These are phyloP conservation scores for Scolanthus callimorphus DNA, from an alignment of 92 coral and sea anemone genomes.

Conservation along the genomic window DNA sequence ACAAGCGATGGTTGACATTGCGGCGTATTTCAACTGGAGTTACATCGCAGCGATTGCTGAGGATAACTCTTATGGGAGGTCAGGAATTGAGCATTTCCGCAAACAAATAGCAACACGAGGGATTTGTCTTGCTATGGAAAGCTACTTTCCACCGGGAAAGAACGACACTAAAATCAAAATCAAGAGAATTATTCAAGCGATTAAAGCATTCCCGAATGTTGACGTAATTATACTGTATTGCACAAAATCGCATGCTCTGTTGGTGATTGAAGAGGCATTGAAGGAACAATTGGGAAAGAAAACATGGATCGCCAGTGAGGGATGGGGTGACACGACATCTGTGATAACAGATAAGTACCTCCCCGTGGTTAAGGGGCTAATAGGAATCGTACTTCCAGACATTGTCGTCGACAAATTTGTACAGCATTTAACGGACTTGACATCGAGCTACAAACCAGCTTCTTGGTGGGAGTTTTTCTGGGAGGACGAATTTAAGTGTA, in stretches of 20 bases:
- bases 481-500: slow-evolving; percentile 51
- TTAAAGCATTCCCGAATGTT: slow-evolving; percentile 28
- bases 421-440: slow-evolving; percentile 32
- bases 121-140: slow-evolving; percentile 62
- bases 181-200: slow-evolving; percentile 31
- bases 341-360: slow-evolving; percentile 8
- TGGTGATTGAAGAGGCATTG: slow-evolving; percentile 39
- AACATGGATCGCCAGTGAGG: slow-evolving; percentile 84
- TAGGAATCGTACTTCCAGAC: slow-evolving; percentile 60
- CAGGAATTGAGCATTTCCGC: slow-evolving; percentile 64
- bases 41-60: slow-evolving; percentile 69
- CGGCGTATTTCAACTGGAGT: slow-evolving; percentile 74
- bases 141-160: slow-evolving; percentile 31
- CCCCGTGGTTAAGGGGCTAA: slow-evolving; percentile 49
- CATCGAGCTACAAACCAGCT: slow-evolving; percentile 44
- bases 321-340: slow-evolving; percentile 41
- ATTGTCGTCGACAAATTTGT: slow-evolving; percentile 38
- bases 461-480: slow-evolving; percentile 73
- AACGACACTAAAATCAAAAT: slow-evolving; percentile 23
- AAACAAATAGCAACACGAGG: slow-evolving; percentile 48
- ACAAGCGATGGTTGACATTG: slow-evolving; percentile 75
- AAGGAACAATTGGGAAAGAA: slow-evolving; percentile 31
- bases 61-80: slow-evolving; percentile 76
- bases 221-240: slow-evolving; percentile 58
- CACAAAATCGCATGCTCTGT: slow-evolving; percentile 2